Conservation (phyloP, 2,797 vertebrate species). For the Momotus momota region DNA sequence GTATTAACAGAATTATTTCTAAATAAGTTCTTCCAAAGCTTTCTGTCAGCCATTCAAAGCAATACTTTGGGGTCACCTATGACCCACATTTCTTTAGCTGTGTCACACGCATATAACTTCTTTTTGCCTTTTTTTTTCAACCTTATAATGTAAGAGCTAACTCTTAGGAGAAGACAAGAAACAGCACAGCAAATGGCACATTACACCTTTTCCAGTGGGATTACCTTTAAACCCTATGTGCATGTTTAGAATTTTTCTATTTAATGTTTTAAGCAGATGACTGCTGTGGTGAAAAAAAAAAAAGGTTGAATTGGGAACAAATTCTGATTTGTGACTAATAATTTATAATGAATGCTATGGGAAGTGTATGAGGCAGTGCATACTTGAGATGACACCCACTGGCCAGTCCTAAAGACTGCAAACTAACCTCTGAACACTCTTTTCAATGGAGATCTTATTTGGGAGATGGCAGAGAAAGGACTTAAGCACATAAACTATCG, state of each 20-base stretch:
- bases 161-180: slow-evolving; percentile 6
- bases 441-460: background rate
- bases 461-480: background rate
- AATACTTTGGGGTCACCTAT: slow-evolving; percentile 32
- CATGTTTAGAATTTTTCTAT: background rate
- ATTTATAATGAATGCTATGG: background rate
- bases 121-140: slow-evolving; percentile 29
- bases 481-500: background rate
- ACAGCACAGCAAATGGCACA: background rate
- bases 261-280: background rate
- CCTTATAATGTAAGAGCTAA: background rate
- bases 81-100: slow-evolving; percentile 28
- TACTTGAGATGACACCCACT: background rate
- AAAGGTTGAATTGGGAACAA: background rate
- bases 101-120: slow-evolving; percentile 18
- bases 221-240: background rate
- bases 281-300: background rate
- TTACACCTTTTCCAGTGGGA: background rate
- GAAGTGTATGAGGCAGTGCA: background rate
- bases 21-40: slow-evolving; percentile 54
- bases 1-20: slow-evolving; percentile 52
- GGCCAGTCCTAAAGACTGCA: background rate
- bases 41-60: slow-evolving; percentile 31
- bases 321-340: background rate
- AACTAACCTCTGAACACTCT: background rate